These are phyloP conservation scores for Bradynema listronoti DNA, from an alignment of 1,140 invertebrate species.

Conservation along the genomic window DNA sequence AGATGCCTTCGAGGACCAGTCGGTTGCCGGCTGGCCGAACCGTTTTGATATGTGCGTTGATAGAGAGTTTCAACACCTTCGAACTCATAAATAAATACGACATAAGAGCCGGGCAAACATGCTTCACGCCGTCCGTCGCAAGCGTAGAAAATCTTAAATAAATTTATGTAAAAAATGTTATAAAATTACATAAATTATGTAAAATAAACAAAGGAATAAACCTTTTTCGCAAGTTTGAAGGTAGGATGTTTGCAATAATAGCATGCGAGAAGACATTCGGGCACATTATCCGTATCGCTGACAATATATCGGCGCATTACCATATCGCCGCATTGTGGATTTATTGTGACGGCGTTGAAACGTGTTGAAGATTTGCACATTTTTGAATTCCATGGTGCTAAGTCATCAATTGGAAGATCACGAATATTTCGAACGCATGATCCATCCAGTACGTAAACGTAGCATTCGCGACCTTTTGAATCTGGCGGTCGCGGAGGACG, in stretches of 20 bases:
- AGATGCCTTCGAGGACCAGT: no score
- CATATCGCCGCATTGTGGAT: conserved; percentile 9
- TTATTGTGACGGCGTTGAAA: conserved; percentile 17
- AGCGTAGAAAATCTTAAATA: conserved; percentile 27
- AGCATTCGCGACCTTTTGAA: conserved; percentile 18
- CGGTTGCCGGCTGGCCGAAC: background rate
- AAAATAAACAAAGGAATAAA: background rate
- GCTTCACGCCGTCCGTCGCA: conserved; percentile 18
- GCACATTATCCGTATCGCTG: conserved; percentile 19
- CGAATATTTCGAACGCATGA: conserved; percentile 15
- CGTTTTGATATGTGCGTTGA: background rate
- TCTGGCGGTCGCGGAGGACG: conserved; percentile 21
- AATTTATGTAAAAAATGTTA: no score
- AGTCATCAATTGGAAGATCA: conserved; percentile 28
- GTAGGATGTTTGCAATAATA: conserved; percentile 29
- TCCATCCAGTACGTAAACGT: conserved; percentile 26
- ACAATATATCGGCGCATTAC: conserved; percentile 28
- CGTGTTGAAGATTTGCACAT: conserved; percentile 30
- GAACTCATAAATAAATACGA: conserved; percentile 28
- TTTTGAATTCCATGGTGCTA: conserved; percentile 29
- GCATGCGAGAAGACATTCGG: conserved; percentile 21
- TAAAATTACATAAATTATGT: background rate
- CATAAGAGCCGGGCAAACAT: conserved; percentile 28
- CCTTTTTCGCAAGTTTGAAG: conserved; percentile 25
- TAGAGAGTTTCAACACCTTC: conserved; percentile 14